Evolutionary conservation across 2,797 vertebrate genomes (phyloP), one percentile per base, ranked within the genome.

Genomic region (Arvicola amphibius): DNA sequence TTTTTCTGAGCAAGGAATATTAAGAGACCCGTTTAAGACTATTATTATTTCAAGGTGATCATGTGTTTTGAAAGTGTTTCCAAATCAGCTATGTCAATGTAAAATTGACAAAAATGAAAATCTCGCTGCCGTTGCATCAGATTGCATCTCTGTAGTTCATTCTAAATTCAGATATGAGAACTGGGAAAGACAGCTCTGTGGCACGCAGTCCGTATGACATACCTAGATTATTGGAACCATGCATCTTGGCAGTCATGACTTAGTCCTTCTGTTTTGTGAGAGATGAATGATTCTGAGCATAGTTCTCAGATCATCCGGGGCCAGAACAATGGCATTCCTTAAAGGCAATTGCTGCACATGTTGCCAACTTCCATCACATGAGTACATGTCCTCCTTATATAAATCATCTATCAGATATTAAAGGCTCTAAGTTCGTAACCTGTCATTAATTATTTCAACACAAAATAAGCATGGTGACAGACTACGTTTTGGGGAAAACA

Each of bases 91-190:
- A 81, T 46, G 16, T 79, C 93, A 85, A 85, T 63, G 27, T 65
- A 78, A 92, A 71, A 90, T 65, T 76, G 46, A 78, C 81, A 71
- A 8, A 87, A 88, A 91, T 43, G 85, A 93, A 95, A 94, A 92
- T 86, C 48, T 25, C 69, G 27, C 67, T 73, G n/a, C 53, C 84
- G 27, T 80, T 77, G 80, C 86, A 91, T 94, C 91, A 91, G 61
- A 69, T 77, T 92, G 21, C 56, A 56, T 94, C 91, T 94, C 59
- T 63, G n/a, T 71, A 81, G 86, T 90, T 91, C 74, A 48, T 84
- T 94, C 53, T 88, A 94, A 93, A 84, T 94, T 91, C 61, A 69
- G 59, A 65, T 90, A 65, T 95, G 92, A 96, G 73, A 86, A 61
- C 71, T 92, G 19, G 43, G 83, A 92, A 37, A 90, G 76, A 91